Evolutionary conservation across 1,140 invertebrate genomes (phyloP), one percentile per base, ranked within the genome.

Genomic region (Drosophila pectinifera): DNA sequence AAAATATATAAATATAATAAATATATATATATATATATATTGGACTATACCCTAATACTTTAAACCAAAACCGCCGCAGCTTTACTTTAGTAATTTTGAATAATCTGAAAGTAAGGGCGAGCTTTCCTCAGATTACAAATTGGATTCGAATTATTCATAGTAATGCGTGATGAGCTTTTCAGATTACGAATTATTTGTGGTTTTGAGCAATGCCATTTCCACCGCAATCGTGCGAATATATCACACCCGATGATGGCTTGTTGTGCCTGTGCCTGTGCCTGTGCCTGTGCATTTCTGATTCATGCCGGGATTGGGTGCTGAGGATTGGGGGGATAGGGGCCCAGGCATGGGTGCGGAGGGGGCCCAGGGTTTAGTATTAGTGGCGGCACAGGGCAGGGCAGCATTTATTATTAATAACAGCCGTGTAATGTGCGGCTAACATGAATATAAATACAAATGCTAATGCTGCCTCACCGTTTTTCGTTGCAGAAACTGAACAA

Each of bases 381-480:
- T n/a, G n/a, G n/a, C 14, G 41, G 22, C 10, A 13, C 38, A 18
- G 26, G 18, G 28, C n/a, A 10, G 26, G 18, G 48, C 20, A 18
- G 48, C 20, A 38, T 64, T 64, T 65, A 65, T 46, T 65, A 64
- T 65, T 64, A 43, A 64, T 65, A 63, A n/a, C 41, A 65, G 13
- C 22, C 58, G 20, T 36, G 28, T 45, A 43, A 24, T 61, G 54
- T 16, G 13, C 20, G 61, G 61, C 54, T 16, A 63, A 20, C 26
- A 68, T 68, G 65, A 69, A 68, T 70, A 72, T 72, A 72, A 72
- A 72, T 48, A 31, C 20, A 26, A 70, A 70, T 46, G 49, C 64
- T 72, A 72, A 72, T n/a, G 59, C 11, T 22, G 22, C 18, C 22
- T 8, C 34, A 28, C 34, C 34, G 8, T 43, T 70, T 54, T 39